Evolutionary conservation across 2,113 vertebrate genomes (phyloP), one percentile per base, ranked within the genome.

Genomic region (Redunca redunca): DNA sequence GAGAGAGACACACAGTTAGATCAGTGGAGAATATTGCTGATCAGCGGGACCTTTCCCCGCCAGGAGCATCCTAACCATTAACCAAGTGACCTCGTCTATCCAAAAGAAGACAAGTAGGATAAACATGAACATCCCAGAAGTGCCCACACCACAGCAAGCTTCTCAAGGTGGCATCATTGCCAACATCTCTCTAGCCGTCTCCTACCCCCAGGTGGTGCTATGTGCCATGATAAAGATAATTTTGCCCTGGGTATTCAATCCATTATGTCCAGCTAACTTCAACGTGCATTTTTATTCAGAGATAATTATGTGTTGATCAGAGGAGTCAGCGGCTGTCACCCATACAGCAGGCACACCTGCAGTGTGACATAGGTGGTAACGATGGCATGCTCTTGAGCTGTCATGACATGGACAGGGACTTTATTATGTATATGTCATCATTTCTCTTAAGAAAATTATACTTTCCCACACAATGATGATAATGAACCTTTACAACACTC

Each of bases 281-380:
- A 89, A 98, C 83, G 98, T 95, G 97, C 99, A 99, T 98, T 98
- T 99, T 99, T 99, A 99, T 99, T 99, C 99, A 98, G 98, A 99
- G 99, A 99, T 99, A 99, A 99, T 99, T 99, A 99, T 99, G 99
- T 99, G 98, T 99, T 99, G 98, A 99, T 99, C 99, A 99, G 98
- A 99, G 98, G 98, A 99, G 98, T 99, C 99, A 98, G 98, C 91
- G 98, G 98, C 99, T 99, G 99, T 99, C 99, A 99, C 98, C 99
- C 99, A 99, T 98, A 98, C 97, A 99, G 99, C 98, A 99, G 99
- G 99, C 98, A 99, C 99, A 99, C 99, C 98, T 98, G 98, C 98
- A 93, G 99, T 98, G 99, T 99, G 99, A 99, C 99, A 99, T 99
- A 99, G 99, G 99, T 99, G 99, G 99, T 98, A 99, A 99, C 98